These are phyloP conservation scores for Polydrusus tereticollis DNA, from an alignment of 2,888 invertebrate genomes.

Conservation along the genomic window DNA sequence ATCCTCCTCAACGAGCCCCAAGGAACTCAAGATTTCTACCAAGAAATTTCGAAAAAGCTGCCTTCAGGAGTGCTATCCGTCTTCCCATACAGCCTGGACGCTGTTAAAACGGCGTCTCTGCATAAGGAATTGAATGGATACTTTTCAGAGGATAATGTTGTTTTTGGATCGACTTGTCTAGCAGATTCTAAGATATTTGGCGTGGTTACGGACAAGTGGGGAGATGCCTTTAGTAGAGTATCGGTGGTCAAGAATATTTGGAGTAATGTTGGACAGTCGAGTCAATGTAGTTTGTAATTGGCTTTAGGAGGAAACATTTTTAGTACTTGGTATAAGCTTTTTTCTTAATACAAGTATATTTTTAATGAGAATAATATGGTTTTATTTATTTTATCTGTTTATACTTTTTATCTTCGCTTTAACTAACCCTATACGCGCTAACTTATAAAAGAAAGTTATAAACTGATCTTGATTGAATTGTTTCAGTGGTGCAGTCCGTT, in stretches of 20 bases:
- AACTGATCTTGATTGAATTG: too few relatives aligned
- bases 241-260: conserved; percentile 59
- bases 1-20: conserved; percentile 54
- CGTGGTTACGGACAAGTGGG: conserved; percentile 45
- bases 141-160: conserved; percentile 16
- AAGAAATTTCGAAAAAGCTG: conserved; percentile 52
- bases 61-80: conserved; percentile 53
- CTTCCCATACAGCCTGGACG: conserved; percentile 50
- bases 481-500: too few relatives aligned
- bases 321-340: too few relatives aligned
- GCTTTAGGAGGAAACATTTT: too few relatives aligned
- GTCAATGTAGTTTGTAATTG: conserved; percentile 51
- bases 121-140: conserved; percentile 54
- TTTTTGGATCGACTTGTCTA: conserved; percentile 33
- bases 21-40: conserved; percentile 48
- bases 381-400: too few relatives aligned
- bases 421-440: too few relatives aligned
- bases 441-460: too few relatives aligned
- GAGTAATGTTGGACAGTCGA: conserved; percentile 60
- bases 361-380: too few relatives aligned
- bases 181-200: conserved; percentile 49
- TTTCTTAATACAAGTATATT: too few relatives aligned
- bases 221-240: conserved; percentile 51
- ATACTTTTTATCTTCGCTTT: too few relatives aligned
- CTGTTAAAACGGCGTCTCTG: conserved; percentile 46